phyloP scores from a whole-genome alignment of 1,140 invertebrate species.

The Melipona quadrifasciata region DNA sequence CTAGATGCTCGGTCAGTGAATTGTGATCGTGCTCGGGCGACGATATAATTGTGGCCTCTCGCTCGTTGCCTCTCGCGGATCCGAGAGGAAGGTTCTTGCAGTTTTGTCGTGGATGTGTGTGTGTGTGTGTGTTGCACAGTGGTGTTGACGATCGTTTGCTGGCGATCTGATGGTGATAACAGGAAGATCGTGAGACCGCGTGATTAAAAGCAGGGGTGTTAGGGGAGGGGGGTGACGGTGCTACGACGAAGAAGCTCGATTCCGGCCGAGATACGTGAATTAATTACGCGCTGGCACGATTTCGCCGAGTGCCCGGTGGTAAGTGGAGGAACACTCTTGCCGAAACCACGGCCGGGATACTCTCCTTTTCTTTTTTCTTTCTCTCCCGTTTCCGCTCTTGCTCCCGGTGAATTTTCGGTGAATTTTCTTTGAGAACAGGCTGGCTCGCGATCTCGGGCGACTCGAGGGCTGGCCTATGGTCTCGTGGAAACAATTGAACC shows the following conservation, averaged over 20 bases:
- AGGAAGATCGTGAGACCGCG: background rate
- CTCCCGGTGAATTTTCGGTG: background rate
- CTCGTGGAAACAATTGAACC: background rate
- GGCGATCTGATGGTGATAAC: background rate
- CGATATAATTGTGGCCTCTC: background rate
- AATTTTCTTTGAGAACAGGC: background rate
- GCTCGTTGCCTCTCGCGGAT: background rate
- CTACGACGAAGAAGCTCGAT: conserved; percentile 22
- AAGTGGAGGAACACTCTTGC: background rate
- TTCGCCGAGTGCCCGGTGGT: conserved; percentile 27
- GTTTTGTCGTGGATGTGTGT: background rate
- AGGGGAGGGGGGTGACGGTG: background rate
- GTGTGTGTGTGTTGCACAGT: conserved; percentile 7
- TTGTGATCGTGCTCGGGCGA: background rate
- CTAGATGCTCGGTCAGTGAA: conserved; percentile 8
- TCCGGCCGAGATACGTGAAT: conserved; percentile 29
- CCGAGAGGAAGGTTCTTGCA: background rate
- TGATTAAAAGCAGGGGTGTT: background rate
- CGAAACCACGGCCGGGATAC: background rate
- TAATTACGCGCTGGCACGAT: conserved; percentile 37
- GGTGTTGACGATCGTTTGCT: background rate
- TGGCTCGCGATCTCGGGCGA: background rate
- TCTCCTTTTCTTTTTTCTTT: background rate
- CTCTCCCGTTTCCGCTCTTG: background rate
- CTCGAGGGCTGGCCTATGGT: background rate